These are phyloP conservation scores for Argynnis bischoffii DNA, from an alignment of 2,888 invertebrate genomes.

Conservation along the genomic window DNA sequence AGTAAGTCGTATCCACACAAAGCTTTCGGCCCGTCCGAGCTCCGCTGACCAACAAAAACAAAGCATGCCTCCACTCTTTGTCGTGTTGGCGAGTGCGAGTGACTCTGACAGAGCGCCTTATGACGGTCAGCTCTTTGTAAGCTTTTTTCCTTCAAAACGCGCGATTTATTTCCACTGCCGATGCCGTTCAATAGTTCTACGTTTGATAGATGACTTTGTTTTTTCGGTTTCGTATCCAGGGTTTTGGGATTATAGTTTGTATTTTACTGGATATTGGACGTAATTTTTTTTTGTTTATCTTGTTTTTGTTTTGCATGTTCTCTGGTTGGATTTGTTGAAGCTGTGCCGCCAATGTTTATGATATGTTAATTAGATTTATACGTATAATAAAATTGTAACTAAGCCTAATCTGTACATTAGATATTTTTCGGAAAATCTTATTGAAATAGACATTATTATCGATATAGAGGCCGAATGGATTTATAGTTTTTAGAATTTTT, in stretches of 20 bases:
- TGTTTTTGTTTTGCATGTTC: background rate
- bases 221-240: constrained; percentile 13
- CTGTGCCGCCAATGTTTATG: no score
- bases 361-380: no score
- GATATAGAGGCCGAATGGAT: no score
- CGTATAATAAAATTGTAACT: no score
- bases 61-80: constrained; percentile 39
- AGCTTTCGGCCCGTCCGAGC: background rate
- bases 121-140: constrained; percentile 39
- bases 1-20: background rate
- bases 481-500: no score
- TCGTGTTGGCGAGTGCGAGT: constrained; percentile 44
- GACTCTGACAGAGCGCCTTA: constrained; percentile 60
- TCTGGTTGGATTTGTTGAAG: background rate
- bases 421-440: no score
- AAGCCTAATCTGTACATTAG: no score
- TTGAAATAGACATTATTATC: no score
- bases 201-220: constrained; percentile 26
- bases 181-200: constrained; percentile 12
- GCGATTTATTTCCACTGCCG: constrained; percentile 14
- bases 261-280: background rate
- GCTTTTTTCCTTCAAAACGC: constrained; percentile 41
- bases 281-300: constrained; percentile 4
- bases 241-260: background rate
- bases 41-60: constrained; percentile 65